Conservation (phyloP, 2,113 vertebrate species). For the Sinocyclocheilus anophthalmus region DNA sequence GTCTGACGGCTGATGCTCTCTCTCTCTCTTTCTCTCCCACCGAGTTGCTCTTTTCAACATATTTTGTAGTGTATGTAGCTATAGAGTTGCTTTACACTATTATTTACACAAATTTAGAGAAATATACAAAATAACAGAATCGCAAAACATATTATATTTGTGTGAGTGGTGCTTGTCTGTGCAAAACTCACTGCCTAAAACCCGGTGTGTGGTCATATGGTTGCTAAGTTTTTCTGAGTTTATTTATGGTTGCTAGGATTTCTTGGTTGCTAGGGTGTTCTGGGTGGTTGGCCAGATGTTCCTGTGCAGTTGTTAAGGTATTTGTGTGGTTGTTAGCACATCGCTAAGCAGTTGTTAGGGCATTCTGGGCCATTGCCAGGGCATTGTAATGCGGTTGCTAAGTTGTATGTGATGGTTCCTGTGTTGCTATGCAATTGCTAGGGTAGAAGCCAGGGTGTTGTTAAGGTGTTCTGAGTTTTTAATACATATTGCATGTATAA, state of each 20-base stretch:
- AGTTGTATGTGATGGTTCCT: too few species aligned
- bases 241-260: neutral
- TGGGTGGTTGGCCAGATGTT: neutral
- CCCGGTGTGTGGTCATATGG: too few species aligned
- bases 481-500: neutral
- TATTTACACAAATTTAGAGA: neutral
- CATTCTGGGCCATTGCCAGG: too few species aligned
- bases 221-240: neutral
- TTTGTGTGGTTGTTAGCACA: too few species aligned
- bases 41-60: conserved; percentile 49
- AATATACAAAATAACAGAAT: neutral
- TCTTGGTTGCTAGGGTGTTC: neutral
- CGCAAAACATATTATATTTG: too few species aligned
- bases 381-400: too few species aligned
- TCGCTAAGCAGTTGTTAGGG: too few species aligned
- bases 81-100: conserved; percentile 58
- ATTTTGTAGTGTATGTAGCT: conserved; percentile 53
- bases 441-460: neutral
- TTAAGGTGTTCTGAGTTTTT: neutral
- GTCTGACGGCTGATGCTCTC: conserved; percentile 45
- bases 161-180: too few species aligned
- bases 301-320: neutral
- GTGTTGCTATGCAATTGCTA: neutral
- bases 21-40: conserved; percentile 57
- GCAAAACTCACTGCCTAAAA: too few species aligned